Evolutionary conservation across 1,140 invertebrate species (phyloP).

Genomic region (Phortica variegata): DNA sequence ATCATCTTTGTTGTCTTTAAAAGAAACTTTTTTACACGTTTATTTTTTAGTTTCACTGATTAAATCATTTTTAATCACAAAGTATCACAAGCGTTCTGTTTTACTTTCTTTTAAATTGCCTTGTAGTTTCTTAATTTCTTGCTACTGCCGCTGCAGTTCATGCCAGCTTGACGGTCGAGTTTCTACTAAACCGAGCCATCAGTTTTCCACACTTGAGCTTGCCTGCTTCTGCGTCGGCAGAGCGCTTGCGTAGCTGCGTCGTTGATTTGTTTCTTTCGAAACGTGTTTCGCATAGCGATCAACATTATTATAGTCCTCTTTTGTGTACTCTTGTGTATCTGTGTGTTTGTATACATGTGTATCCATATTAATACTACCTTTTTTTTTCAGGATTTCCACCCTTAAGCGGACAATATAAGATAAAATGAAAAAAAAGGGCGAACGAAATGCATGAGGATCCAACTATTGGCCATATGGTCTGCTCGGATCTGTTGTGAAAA

Average conservation of each 20-base stretch:
- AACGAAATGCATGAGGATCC: too few species aligned
- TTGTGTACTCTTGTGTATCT: conserved; percentile 7
- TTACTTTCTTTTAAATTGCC: conserved; percentile 16
- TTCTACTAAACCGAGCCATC: conserved; percentile 46
- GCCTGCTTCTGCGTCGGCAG: conserved; percentile 19
- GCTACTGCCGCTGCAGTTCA: conserved; percentile 31
- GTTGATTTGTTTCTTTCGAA: conserved; percentile 7
- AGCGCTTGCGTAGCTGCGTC: conserved; percentile 4
- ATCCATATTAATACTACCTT: conserved; percentile 15
- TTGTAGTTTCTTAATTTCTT: conserved; percentile 14
- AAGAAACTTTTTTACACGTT: conserved; percentile 12
- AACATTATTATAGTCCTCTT: conserved; percentile 13
- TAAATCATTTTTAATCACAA: neutral
- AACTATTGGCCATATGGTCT: too few species aligned
- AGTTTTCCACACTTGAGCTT: conserved; percentile 4
- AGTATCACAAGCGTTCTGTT: conserved; percentile 28
- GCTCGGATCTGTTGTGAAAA: too few species aligned
- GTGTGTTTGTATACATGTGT: conserved; percentile 8
- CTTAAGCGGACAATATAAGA: neutral
- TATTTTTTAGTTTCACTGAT: conserved; percentile 6
- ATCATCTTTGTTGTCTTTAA: conserved; percentile 59
- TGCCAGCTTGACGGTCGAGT: conserved; percentile 33
- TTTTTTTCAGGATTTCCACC: conserved; percentile 8
- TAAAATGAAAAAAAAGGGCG: conserved; percentile 25
- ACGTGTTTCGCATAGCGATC: conserved; percentile 37